Conservation (phyloP, 2,113 vertebrate species). For the Mormyrus lacerda region DNA sequence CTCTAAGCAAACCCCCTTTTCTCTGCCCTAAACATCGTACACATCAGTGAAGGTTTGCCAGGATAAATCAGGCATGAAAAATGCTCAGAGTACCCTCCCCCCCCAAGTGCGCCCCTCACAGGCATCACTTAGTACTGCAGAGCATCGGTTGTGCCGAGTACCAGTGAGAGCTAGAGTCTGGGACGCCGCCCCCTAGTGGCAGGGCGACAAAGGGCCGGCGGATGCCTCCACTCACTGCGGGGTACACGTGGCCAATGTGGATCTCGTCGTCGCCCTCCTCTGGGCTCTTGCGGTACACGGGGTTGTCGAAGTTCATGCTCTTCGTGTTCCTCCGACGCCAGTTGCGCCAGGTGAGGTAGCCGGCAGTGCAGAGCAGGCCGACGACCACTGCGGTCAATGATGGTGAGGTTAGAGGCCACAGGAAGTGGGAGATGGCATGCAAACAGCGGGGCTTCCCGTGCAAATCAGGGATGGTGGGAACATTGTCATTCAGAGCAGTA, state of each 20-base stretch:
- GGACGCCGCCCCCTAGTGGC: conserved; percentile 56
- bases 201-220: conserved; percentile 63
- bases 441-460: not conserved
- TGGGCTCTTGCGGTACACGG: conserved; percentile 94
- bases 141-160: conserved; percentile 63
- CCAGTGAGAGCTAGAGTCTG: conserved; percentile 67
- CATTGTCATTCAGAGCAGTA: conserved; percentile 29
- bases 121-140: conserved; percentile 55
- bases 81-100: not conserved
- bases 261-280: conserved; percentile 94
- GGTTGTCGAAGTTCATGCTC: conserved; percentile 99
- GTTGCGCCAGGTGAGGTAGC: conserved; percentile 96
- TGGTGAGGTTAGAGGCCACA: conserved; percentile 46
- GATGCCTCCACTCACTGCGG: conserved; percentile 79
- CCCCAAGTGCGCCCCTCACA: not conserved
- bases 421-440: not conserved
- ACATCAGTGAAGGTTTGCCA: not conserved
- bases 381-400: conserved; percentile 80
- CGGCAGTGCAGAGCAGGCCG: conserved; percentile 79
- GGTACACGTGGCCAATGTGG: conserved; percentile 95
- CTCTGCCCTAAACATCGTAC: not conserved
- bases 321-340: conserved; percentile 97
- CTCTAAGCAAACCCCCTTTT: not conserved
- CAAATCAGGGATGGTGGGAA: conserved; percentile 3
- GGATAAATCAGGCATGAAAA: not conserved